These are phyloP conservation scores for Drosophila melanogaster DNA, from an alignment of 1,140 invertebrate genomes.

Conservation along the genomic window Release_6_plus_ISO1_MT NT_033779.5:15196501-15197000, in stretches of 20 bases:
- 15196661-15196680: conserved; percentile 78
- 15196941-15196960: conserved; percentile 11
- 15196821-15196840: conserved; percentile 54
- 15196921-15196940: conserved; percentile 32
- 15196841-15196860: conserved; percentile 26
- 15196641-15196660: conserved; percentile 54
- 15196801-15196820: conserved; percentile 48
- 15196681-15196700: conserved; percentile 61
- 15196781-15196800: conserved; percentile 16
- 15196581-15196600: conserved; percentile 12
- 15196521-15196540: conserved; percentile 3
- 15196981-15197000: conserved; percentile 8
- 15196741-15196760: conserved; percentile 6
- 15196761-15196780: background rate
- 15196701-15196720: conserved; percentile 39
- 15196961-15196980: conserved; percentile 7
- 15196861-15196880: conserved; percentile 42
- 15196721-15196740: conserved; percentile 12
- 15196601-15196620: conserved; percentile 22
- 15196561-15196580: conserved; percentile 14
- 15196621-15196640: conserved; percentile 68
- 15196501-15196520: conserved; percentile 68
- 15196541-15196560: conserved; percentile 39
- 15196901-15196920: conserved; percentile 22
- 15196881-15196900: conserved; percentile 45